A percentile compares a stretch with the other conserved stretches of the same genome.
These are phyloP conservation scores for Scaptodrosophila latifasciaeformis DNA, from an alignment of 2,888 invertebrate species.

Conservation along the genomic window DNA sequence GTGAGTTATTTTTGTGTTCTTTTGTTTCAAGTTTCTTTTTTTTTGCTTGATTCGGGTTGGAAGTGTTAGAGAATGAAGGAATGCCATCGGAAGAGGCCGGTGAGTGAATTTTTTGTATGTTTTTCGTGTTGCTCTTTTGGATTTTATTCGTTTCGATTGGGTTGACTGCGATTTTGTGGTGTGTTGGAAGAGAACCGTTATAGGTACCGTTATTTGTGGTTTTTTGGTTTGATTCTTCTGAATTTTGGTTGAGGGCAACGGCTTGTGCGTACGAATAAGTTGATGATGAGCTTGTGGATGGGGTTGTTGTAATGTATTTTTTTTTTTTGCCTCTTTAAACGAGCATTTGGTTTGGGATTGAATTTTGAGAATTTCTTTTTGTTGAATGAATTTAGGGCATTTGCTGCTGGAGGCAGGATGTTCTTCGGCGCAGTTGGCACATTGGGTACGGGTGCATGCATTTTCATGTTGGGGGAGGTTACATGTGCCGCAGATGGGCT, in stretches of 20 bases:
- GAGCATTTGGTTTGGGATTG: slow-evolving; percentile 1
- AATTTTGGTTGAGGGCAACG: background rate
- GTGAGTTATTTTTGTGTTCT: too few species aligned
- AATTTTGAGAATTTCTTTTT: background rate
- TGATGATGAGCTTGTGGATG: background rate
- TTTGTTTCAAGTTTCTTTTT: too few species aligned
- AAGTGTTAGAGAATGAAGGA: background rate
- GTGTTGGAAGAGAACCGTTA: background rate
- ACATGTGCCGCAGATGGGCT: background rate
- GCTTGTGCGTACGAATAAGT: background rate
- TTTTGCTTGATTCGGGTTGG: background rate
- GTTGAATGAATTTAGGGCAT: slow-evolving; percentile 1
- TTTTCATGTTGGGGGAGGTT: background rate
- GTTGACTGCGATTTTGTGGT: background rate
- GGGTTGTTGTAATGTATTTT: background rate
- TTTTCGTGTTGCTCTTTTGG: too few species aligned
- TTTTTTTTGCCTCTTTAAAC: slow-evolving; percentile 1
- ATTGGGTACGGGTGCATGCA: background rate
- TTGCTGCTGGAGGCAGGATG: background rate
- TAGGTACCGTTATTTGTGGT: background rate
- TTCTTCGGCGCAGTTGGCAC: slow-evolving; percentile 2
- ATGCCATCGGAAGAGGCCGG: background rate
- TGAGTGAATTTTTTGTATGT: background rate
- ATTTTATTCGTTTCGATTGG: too few species aligned
- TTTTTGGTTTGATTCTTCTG: background rate